Evolutionary conservation across 2,888 invertebrate species (phyloP).

Genomic region (Philonicus albiceps): DNA sequence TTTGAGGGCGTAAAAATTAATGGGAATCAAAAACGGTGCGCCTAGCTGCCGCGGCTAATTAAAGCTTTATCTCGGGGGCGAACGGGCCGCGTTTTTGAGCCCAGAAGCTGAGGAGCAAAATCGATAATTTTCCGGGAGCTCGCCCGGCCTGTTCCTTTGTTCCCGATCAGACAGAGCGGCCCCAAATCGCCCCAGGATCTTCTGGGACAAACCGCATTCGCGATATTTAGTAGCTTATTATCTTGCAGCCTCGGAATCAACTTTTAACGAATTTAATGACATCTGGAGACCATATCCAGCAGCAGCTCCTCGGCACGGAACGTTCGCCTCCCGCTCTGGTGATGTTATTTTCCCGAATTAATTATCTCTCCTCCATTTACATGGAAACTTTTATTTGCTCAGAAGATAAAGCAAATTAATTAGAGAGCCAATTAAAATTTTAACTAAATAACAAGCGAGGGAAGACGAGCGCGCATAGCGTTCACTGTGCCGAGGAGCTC

Average conservation of each 20-base stretch:
- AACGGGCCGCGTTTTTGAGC: not conserved
- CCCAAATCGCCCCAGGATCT: not conserved
- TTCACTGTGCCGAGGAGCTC: not conserved
- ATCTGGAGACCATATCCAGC: slow-evolving; percentile 23
- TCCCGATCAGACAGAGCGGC: not conserved
- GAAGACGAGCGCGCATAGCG: slow-evolving; percentile 11
- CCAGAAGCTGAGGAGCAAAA: not conserved
- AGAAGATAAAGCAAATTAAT: slow-evolving; percentile 55
- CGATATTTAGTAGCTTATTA: slow-evolving; percentile 31
- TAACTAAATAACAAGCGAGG: slow-evolving; percentile 54
- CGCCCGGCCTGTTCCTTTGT: not conserved
- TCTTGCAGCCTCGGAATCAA: slow-evolving; percentile 1
- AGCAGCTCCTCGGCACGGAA: not conserved
- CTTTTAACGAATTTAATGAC: slow-evolving; percentile 33
- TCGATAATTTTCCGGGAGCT: not conserved
- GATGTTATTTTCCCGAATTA: slow-evolving; percentile 50
- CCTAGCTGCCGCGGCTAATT: not conserved
- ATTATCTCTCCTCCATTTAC: slow-evolving; percentile 54
- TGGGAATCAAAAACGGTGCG: not conserved
- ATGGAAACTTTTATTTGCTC: slow-evolving; percentile 54
- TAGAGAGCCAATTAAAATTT: slow-evolving; percentile 56
- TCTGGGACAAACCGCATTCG: not conserved
- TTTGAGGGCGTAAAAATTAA: slow-evolving; percentile 1
- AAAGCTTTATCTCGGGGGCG: not conserved
- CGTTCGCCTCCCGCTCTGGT: not conserved